These are phyloP conservation scores for Sycophila sp. DNA, from an alignment of 1,140 invertebrate species.

Conservation along the genomic window DNA sequence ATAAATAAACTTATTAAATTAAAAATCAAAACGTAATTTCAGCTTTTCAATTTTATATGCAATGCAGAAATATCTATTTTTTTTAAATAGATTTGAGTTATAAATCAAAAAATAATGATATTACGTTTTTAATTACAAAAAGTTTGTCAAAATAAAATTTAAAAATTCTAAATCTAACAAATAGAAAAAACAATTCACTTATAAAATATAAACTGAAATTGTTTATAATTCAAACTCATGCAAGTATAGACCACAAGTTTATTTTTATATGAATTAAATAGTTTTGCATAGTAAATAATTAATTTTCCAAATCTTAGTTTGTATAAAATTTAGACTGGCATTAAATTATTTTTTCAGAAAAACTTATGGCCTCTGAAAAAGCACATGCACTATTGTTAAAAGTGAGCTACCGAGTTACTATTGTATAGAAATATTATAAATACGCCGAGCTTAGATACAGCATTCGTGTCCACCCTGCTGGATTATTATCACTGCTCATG, in stretches of 20 bases:
- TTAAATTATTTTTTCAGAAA: constrained; percentile 29
- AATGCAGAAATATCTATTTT: too few species aligned
- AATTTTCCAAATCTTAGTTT: not conserved
- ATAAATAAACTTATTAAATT: constrained; percentile 13
- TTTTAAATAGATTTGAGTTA: not conserved
- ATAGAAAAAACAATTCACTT: constrained; percentile 28
- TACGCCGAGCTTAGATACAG: constrained; percentile 66
- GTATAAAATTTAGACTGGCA: not conserved
- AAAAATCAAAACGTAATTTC: constrained; percentile 40
- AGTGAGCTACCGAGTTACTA: constrained; percentile 66
- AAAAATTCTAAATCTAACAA: constrained; percentile 15
- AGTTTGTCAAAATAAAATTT: constrained; percentile 17
- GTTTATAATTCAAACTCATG: constrained; percentile 23
- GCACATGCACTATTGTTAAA: constrained; percentile 68
- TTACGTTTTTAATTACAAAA: constrained; percentile 29
- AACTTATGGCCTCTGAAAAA: constrained; percentile 58
- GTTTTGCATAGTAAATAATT: constrained; percentile 4
- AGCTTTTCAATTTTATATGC: not conserved
- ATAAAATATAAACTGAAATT: constrained; percentile 9
- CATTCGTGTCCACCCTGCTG: constrained; percentile 63
- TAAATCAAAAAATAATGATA: constrained; percentile 22
- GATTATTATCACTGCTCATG: constrained; percentile 43
- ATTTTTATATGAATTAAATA: constrained; percentile 2
- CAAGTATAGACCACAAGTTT: constrained; percentile 40
- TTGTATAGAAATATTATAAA: constrained; percentile 63